A percentile compares a stretch with the other conserved stretches of the same genome.
These are phyloP conservation scores for Drosophila nr. perissopoda DNA, from an alignment of 2,888 invertebrate genomes.

Conservation along the genomic window DNA sequence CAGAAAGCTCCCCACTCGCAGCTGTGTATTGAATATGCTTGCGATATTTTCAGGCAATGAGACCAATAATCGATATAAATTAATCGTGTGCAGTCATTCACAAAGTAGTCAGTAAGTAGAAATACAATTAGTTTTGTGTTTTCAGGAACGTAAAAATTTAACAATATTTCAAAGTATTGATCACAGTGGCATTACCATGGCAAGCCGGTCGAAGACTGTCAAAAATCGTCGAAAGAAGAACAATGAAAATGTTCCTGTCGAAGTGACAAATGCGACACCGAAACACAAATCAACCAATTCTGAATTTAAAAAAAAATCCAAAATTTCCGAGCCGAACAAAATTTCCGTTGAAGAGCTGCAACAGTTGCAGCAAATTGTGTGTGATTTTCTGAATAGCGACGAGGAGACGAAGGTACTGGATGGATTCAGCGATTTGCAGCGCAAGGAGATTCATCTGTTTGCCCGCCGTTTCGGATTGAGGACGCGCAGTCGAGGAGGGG, in stretches of 20 bases:
- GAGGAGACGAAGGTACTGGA: constrained; percentile 49
- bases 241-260: not conserved
- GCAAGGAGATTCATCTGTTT: constrained; percentile 74
- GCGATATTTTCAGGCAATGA: constrained; percentile 13
- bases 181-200: not conserved
- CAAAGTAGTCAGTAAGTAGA: not conserved
- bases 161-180: not conserved
- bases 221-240: constrained; percentile 12
- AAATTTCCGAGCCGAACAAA: not conserved
- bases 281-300: constrained; percentile 18
- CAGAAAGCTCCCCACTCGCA: not conserved
- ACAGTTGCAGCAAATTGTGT: constrained; percentile 56
- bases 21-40: constrained; percentile 2
- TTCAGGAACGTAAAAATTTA: not conserved
- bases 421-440: constrained; percentile 61
- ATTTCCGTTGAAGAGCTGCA: constrained; percentile 14
- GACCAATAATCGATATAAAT: not conserved
- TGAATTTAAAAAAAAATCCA: constrained; percentile 4
- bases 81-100: not conserved
- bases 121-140: too few relatives aligned
- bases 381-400: constrained; percentile 66
- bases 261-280: not conserved
- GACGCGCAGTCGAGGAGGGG: constrained; percentile 61
- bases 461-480: constrained; percentile 68
- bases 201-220: not conserved